Conservation (phyloP, 2,888 invertebrate genomes). For the Ashinkailepas kermadecensis region DNA sequence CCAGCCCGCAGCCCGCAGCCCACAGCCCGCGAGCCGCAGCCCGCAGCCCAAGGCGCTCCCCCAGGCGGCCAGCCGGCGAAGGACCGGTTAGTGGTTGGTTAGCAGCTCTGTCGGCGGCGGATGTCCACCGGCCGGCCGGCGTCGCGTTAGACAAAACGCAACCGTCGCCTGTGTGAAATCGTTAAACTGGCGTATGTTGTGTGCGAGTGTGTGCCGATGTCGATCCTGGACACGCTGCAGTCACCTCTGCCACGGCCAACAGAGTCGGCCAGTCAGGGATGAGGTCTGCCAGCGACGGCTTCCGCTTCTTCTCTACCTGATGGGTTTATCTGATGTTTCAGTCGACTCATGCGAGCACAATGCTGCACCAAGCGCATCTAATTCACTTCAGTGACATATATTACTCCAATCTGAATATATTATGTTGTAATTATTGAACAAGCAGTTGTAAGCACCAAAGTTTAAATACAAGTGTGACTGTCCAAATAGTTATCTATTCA, state of each 20-base stretch:
- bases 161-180: conserved; percentile 22
- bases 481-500: no score
- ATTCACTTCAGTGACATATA: no score
- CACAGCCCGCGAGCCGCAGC: no score
- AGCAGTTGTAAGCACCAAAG: no score
- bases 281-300: conserved; percentile 65
- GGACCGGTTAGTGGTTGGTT: not conserved
- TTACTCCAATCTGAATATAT: no score
- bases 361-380: no score
- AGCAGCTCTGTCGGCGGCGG: not conserved
- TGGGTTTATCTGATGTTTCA: not conserved
- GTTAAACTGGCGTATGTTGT: conserved; percentile 9
- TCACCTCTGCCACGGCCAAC: conserved; percentile 30
- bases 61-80: no score
- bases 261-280: conserved; percentile 87
- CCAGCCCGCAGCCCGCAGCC: no score
- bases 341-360: no score
- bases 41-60: no score
- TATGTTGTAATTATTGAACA: no score
- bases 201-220: not conserved
- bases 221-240: not conserved
- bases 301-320: conserved; percentile 23
- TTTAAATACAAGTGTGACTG: no score
- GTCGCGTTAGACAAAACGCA: conserved; percentile 25
- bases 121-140: conserved; percentile 23